Percentiles rank a stretch among this genome's conserved stretches.
Evolutionary conservation across 2,888 invertebrate species (phyloP).

Genomic region (Cheilosia pagana): DNA sequence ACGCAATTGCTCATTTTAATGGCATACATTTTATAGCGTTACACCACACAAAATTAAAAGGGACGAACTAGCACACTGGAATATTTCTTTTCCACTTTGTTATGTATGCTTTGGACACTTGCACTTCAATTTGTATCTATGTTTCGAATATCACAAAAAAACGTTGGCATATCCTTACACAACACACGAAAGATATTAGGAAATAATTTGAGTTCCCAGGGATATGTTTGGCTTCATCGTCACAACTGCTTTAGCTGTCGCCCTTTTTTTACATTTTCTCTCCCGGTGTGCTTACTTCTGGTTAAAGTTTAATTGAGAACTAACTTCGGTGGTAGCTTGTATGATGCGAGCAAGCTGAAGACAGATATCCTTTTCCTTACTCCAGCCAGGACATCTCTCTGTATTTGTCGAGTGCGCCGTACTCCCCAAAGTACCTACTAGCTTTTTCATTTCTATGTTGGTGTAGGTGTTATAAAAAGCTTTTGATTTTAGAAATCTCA

Average conservation of each 20-base stretch:
- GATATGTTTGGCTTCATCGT: constrained; percentile 56
- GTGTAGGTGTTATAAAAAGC: constrained; percentile 70
- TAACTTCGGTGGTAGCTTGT: constrained; percentile 57
- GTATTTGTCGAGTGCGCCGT: constrained; percentile 34
- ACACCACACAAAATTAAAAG: constrained; percentile 19
- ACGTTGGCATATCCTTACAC: constrained; percentile 50
- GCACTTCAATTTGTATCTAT: constrained; percentile 10
- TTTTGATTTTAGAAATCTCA: constrained; percentile 9
- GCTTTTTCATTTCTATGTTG: not conserved
- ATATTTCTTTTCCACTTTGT: constrained; percentile 13
- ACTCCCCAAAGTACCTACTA: constrained; percentile 2
- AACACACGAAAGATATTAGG: constrained; percentile 34
- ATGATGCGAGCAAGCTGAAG: constrained; percentile 49
- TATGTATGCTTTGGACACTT: not conserved
- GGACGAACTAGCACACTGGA: constrained; percentile 11
- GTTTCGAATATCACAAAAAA: constrained; percentile 1
- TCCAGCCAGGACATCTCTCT: constrained; percentile 45
- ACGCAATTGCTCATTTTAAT: constrained; percentile 45
- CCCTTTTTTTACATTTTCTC: constrained; percentile 22
- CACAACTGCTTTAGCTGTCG: constrained; percentile 33
- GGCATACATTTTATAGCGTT: constrained; percentile 17
- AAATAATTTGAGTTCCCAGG: constrained; percentile 56
- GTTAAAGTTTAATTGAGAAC: constrained; percentile 69
- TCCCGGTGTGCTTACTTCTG: constrained; percentile 31
- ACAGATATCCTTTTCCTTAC: constrained; percentile 59